Conservation (phyloP, 2,113 vertebrate species). For the Apaloderma vittatum region DNA sequence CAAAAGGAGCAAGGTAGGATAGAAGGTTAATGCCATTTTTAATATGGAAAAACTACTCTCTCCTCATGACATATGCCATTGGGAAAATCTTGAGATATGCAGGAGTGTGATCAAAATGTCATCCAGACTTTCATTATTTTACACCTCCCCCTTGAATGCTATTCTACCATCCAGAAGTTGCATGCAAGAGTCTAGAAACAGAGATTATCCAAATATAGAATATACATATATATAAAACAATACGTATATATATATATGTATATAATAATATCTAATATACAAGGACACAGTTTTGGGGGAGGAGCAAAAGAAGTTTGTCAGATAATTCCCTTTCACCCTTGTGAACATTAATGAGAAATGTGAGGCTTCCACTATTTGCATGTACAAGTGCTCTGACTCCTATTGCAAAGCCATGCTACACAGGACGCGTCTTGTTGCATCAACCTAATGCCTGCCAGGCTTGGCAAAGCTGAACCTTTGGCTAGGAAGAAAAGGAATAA, state of each 20-base stretch:
- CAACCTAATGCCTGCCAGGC: neutral
- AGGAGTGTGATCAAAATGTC: constrained; percentile 81
- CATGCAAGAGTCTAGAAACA: constrained; percentile 51
- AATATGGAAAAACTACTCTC: constrained; percentile 84
- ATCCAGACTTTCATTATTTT: constrained; percentile 81
- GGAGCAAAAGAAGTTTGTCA: constrained; percentile 41
- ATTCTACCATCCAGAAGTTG: constrained; percentile 57
- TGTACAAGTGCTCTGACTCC: neutral
- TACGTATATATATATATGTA: too few species aligned
- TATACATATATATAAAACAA: too few species aligned
- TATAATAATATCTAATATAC: neutral
- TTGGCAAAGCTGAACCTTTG: neutral
- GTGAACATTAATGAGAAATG: constrained; percentile 10
- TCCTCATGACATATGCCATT: constrained; percentile 77
- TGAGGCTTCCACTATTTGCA: neutral
- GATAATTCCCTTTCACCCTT: neutral
- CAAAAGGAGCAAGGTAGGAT: constrained; percentile 70
- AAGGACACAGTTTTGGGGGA: constrained; percentile 46
- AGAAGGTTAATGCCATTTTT: constrained; percentile 83
- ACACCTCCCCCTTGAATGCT: constrained; percentile 71
- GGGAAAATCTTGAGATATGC: constrained; percentile 83
- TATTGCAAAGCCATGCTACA: neutral
- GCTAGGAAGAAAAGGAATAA: neutral
- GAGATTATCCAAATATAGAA: neutral
- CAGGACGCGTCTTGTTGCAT: neutral